phyloP scores from a whole-genome alignment of 1,140 invertebrate species.

The Bombus superbus region DNA sequence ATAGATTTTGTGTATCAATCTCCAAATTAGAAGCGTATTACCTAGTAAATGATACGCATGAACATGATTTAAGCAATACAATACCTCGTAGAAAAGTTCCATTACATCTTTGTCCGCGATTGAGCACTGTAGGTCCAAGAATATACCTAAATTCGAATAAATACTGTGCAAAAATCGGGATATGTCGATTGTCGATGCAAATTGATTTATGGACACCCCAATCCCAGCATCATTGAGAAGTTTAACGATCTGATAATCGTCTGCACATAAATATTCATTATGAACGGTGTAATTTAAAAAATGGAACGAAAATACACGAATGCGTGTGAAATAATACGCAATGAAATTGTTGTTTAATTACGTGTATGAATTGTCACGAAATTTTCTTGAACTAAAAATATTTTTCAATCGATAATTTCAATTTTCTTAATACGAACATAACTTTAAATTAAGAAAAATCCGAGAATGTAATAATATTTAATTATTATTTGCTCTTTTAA shows the following conservation, averaged over 20 bases:
- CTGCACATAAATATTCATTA: constrained; percentile 30
- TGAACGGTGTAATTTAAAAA: neutral
- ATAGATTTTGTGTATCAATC: neutral
- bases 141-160: constrained; percentile 56
- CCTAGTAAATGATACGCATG: neutral
- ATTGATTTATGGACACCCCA: constrained; percentile 19
- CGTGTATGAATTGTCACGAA: neutral
- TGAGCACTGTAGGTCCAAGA: constrained; percentile 56
- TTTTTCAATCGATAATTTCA: neutral
- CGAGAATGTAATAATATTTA: neutral
- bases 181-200: constrained; percentile 19
- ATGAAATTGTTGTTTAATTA: no score
- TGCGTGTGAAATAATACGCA: no score
- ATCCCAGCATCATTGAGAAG: constrained; percentile 44
- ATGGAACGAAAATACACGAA: no score
- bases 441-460: no score
- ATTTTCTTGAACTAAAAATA: neutral
- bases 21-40: neutral
- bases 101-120: neutral
- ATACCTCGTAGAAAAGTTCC: constrained; percentile 53
- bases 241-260: constrained; percentile 43
- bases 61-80: neutral
- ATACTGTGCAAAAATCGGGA: constrained; percentile 24
- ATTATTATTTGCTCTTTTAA: neutral
- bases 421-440: no score